These are phyloP conservation scores for Moxostoma hubbsi DNA, from an alignment of 2,797 vertebrate species.

Conservation along the genomic window DNA sequence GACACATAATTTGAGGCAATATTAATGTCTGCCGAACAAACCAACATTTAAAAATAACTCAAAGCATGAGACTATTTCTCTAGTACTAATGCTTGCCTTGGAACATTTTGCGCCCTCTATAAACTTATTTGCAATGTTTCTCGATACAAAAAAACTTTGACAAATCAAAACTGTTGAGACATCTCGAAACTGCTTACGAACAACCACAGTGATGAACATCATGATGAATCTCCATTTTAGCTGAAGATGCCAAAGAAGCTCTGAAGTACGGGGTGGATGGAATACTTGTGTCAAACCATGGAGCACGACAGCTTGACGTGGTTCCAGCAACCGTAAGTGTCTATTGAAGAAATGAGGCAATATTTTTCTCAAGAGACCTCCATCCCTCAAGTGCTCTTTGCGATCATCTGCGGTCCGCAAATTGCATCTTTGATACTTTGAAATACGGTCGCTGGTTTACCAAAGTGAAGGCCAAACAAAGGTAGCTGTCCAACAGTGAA, in stretches of 20 bases:
- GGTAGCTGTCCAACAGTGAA: conserved; percentile 7
- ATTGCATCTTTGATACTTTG: conserved; percentile 49
- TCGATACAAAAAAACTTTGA: not conserved
- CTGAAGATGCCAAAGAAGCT: conserved; percentile 83
- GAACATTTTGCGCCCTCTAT: no score
- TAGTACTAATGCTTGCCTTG: not conserved
- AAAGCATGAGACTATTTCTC: not conserved
- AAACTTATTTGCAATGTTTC: not conserved
- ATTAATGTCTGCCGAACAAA: no score
- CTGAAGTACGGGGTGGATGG: conserved; percentile 81
- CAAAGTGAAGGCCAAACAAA: conserved; percentile 40
- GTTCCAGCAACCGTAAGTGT: conserved; percentile 83
- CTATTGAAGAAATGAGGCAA: conserved; percentile 40
- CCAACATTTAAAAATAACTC: no score
- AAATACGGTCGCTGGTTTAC: conserved; percentile 44
- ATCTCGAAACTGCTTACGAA: not conserved
- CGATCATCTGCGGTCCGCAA: conserved; percentile 53
- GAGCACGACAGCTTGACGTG: conserved; percentile 86
- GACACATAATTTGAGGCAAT: no score
- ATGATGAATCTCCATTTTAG: conserved; percentile 70
- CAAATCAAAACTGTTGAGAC: conserved; percentile 30
- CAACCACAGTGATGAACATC: conserved; percentile 18
- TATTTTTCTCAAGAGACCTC: conserved; percentile 38
- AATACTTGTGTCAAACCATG: conserved; percentile 88
- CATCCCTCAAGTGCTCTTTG: conserved; percentile 56